Evolutionary conservation across 2,797 vertebrate genomes (phyloP).

Genomic region (Clarias laeviceps): DNA sequence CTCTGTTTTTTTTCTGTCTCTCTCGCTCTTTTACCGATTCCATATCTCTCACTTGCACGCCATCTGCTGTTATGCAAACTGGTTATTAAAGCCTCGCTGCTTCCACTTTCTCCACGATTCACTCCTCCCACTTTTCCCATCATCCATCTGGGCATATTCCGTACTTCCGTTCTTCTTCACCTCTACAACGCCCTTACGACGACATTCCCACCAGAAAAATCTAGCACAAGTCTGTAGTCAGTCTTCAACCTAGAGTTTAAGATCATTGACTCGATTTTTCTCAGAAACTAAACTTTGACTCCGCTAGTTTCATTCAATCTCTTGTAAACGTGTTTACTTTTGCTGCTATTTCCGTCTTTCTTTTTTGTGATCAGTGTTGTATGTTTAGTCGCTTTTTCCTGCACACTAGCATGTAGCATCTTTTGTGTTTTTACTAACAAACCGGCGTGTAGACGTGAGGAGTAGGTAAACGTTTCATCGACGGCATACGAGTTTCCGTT

Average conservation of each 20-base stretch:
- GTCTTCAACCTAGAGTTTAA: neutral
- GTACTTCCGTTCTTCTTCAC: neutral
- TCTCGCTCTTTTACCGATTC: slow-evolving; percentile 30
- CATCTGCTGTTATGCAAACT: slow-evolving; percentile 57
- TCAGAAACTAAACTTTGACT: neutral
- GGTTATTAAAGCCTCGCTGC: slow-evolving; percentile 61
- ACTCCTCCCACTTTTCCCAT: slow-evolving; percentile 4
- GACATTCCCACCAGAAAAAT: slow-evolving; percentile 10
- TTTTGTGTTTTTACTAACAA: slow-evolving; percentile 69
- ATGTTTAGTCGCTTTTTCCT: slow-evolving; percentile 2
- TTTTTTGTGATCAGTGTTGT: slow-evolving; percentile 39
- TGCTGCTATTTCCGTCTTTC: slow-evolving; percentile 11
- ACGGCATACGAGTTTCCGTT: slow-evolving; percentile 20
- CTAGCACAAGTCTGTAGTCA: slow-evolving; percentile 9
- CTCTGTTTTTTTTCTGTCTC: neutral
- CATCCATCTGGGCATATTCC: neutral
- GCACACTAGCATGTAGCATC: slow-evolving; percentile 63
- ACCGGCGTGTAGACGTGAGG: slow-evolving; percentile 43
- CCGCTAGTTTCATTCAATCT: neutral
- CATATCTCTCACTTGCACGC: slow-evolving; percentile 29
- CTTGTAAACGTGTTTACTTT: neutral
- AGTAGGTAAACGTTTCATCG: slow-evolving; percentile 25
- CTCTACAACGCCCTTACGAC: neutral
- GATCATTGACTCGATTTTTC: neutral
- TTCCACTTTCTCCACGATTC: slow-evolving; percentile 16